Percentiles rank a stretch among this genome's conserved stretches.
phyloP scores from a whole-genome alignment of 1,140 invertebrate species.

The Watersipora subatra region DNA sequence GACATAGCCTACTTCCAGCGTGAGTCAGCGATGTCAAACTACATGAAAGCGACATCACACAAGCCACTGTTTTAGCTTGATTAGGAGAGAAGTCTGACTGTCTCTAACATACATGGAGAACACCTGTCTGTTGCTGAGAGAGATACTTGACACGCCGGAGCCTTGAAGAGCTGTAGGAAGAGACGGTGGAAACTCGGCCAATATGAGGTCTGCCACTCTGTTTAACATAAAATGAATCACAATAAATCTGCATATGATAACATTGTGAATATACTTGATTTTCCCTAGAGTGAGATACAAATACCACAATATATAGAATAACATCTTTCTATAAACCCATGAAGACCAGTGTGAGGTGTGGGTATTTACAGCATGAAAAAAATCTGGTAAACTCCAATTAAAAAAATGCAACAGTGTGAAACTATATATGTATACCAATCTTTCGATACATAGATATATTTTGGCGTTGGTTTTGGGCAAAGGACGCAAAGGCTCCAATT shows the following conservation, averaged over 20 bases:
- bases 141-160: not conserved
- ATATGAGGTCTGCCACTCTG: not conserved
- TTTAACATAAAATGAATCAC: not conserved
- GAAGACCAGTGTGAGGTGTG: not conserved
- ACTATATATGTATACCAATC: no score
- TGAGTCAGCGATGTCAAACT: no score
- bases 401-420: no score
- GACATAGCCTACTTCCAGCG: no score
- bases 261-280: not conserved
- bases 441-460: no score
- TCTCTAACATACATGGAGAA: not conserved
- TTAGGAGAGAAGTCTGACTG: not conserved
- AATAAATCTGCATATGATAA: not conserved
- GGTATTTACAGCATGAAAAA: not conserved
- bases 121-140: not conserved
- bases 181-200: no score
- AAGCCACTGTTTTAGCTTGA: not conserved
- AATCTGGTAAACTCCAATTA: not conserved
- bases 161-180: no score
- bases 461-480: no score
- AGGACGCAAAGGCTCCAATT: no score
- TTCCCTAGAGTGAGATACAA: no score
- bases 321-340: not conserved
- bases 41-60: no score
- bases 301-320: not conserved